A percentile compares a stretch with the other conserved stretches of the same genome.
phyloP scores from a whole-genome alignment of 2,888 invertebrate species.

The Spicauda simplicius region DNA sequence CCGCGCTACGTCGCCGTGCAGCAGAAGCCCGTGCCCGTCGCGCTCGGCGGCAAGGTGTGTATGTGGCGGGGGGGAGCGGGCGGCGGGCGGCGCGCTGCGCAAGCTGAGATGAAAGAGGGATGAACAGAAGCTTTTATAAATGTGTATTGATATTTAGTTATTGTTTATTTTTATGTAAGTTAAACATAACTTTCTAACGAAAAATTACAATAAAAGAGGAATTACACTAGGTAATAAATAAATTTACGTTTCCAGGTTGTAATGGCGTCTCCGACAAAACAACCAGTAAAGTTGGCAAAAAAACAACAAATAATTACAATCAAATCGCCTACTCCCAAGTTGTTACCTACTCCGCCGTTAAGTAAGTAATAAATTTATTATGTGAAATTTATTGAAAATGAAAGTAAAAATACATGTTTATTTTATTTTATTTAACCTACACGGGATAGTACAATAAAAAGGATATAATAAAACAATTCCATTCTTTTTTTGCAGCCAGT shows the following conservation, averaged over 20 bases:
- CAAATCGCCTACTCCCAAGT: constrained; percentile 88
- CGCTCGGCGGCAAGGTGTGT: constrained; percentile 49
- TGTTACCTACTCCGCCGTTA: constrained; percentile 82
- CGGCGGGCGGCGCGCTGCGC: no score
- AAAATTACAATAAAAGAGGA: no score
- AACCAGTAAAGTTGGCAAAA: constrained; percentile 63
- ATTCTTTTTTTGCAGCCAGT: constrained; percentile 42
- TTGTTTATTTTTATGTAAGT: no score
- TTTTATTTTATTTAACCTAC: neutral
- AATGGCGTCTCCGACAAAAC: constrained; percentile 73
- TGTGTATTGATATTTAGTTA: no score
- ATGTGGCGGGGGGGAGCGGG: no score
- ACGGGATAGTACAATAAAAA: neutral
- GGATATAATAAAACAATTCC: no score
- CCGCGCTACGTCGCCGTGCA: constrained; percentile 64
- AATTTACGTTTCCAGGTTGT: constrained; percentile 63
- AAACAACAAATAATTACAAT: constrained; percentile 79
- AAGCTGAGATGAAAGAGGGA: no score
- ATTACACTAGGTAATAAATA: neutral
- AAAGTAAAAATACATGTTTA: neutral
- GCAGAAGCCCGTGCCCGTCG: constrained; percentile 65
- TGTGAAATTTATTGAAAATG: no score
- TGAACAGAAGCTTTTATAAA: no score
- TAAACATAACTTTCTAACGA: no score
- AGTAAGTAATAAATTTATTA: constrained; percentile 34